Conservation (phyloP, 2,797 vertebrate genomes). For the Anguilla megastoma region DNA sequence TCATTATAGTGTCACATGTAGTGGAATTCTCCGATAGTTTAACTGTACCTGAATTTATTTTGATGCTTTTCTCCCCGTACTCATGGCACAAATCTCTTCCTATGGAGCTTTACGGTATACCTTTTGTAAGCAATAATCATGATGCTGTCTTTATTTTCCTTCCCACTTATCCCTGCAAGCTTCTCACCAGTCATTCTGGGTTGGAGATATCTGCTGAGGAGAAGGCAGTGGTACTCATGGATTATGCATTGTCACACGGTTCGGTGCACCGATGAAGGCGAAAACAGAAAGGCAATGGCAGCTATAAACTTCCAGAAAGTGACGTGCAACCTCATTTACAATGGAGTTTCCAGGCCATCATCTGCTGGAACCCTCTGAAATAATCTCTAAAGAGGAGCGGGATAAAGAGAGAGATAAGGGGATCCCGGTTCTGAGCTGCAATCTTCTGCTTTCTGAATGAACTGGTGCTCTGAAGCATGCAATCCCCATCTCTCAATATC, state of each 20-base stretch:
- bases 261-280: background rate
- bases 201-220: conserved; percentile 12
- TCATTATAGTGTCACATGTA: background rate
- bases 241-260: conserved; percentile 8
- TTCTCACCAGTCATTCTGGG: background rate
- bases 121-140: background rate
- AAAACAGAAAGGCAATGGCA: background rate
- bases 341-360: conserved; percentile 7
- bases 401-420: conserved; percentile 20
- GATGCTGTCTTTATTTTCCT: background rate
- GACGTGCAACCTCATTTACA: conserved; percentile 3
- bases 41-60: background rate
- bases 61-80: background rate
- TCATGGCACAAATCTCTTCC: background rate
- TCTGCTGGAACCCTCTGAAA: background rate
- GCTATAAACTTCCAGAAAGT: background rate
- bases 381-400: conserved; percentile 28
- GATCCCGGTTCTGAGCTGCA: background rate
- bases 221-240: background rate
- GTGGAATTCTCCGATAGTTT: background rate
- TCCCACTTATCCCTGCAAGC: background rate
- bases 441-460: conserved; percentile 6
- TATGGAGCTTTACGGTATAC: background rate
- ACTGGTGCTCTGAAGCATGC: conserved; percentile 3
- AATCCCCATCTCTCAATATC: conserved; percentile 21